Percentiles rank a stretch among this genome's conserved stretches.
phyloP scores from a whole-genome alignment of 2,113 vertebrate species.

The Laterallus jamaicensis region DNA sequence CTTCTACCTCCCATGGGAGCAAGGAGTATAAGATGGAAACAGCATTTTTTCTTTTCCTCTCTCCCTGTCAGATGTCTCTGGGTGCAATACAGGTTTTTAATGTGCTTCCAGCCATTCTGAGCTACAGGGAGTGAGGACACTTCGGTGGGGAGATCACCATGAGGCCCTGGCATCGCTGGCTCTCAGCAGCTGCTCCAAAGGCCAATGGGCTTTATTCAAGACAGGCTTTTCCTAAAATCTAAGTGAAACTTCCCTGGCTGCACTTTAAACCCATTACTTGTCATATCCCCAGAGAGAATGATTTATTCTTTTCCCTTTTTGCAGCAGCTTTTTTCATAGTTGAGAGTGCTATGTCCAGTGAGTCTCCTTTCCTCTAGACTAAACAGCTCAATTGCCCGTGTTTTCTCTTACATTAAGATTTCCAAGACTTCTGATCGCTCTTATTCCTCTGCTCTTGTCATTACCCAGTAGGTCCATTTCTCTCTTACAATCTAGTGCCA shows the following conservation, averaged over 20 bases:
- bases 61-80: not conserved
- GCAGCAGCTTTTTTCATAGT: not conserved
- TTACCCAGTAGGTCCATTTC: not conserved
- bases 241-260: not conserved
- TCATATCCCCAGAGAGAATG: not conserved
- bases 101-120: not conserved
- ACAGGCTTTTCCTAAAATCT: not conserved
- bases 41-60: not conserved
- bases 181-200: not conserved
- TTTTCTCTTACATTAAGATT: not conserved
- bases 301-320: conserved; percentile 27
- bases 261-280: not conserved
- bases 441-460: not conserved
- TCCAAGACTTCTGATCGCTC: not conserved
- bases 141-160: not conserved
- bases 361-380: not conserved
- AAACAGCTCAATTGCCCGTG: not conserved
- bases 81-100: rapidly evolving
- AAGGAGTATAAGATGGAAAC: not conserved
- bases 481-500: not conserved
- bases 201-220: not conserved
- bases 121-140: not conserved
- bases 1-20: rapidly evolving
- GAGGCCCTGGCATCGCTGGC: rapidly evolving
- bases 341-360: not conserved